Evolutionary conservation across 2,888 invertebrate genomes (phyloP), one percentile per base, ranked within the genome.

Genomic region (Lingula anatina): DNA sequence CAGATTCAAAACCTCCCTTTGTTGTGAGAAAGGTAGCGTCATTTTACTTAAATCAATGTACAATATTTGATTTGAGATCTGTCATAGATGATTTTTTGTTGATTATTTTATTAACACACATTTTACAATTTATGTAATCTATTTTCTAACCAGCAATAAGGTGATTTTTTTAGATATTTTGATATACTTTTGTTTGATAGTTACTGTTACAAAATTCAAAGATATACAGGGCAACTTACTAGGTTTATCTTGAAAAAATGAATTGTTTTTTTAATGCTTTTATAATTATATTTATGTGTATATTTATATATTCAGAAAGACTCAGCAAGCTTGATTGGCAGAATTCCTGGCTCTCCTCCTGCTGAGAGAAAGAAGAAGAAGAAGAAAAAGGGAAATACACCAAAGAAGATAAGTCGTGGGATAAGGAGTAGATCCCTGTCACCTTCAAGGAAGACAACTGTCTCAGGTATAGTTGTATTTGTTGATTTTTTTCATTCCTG

Each of bases 1-100:
- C 31, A 12, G 31, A 28, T 23, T n/a, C n/a, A n/a, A n/a, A 65
- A 50, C 62, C 65, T 47, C 66, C 66, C 50, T 68, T 68, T 65
- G 68, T 68, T 54, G 66, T 68, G 20, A 57, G 66, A 55, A 66
- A 64, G 64, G 68, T 68, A 62, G 51, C 60, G n/a, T n/a, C n/a
- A n/a, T n/a, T n/a, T n/a, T n/a, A n/a, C n/a, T n/a, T n/a, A n/a
- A n/a, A n/a, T n/a, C n/a, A n/a, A n/a, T n/a, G n/a, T n/a, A n/a
- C n/a, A n/a, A n/a, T n/a, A n/a, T n/a, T n/a, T n/a, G n/a, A n/a
- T n/a, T n/a, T n/a, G n/a, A n/a, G n/a, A n/a, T n/a, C n/a, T n/a
- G n/a, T n/a, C n/a, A n/a, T 53, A 28, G 24, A 39, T 39, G 12
- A 18, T 24, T 15, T 20, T 7, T 24, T 35, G 23, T 43, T 46